Percentiles rank a stretch among this genome's conserved stretches.
phyloP scores from a whole-genome alignment of 2,888 invertebrate genomes.

The Netelia inedita region DNA sequence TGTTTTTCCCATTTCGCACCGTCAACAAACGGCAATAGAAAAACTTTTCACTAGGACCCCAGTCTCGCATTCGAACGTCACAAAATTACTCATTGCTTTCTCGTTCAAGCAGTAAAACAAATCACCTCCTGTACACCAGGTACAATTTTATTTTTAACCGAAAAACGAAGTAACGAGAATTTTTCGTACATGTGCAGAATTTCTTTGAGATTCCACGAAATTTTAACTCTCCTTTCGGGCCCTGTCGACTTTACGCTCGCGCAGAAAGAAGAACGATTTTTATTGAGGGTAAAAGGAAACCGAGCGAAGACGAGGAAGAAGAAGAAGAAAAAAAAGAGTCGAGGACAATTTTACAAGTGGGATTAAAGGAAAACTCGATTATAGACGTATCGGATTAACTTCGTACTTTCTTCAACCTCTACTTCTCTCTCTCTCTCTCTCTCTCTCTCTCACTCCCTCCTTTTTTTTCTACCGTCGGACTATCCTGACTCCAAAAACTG shows the following conservation, averaged over 20 bases:
- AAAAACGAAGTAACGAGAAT: conserved; percentile 20
- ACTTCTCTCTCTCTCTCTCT: conserved; percentile 13
- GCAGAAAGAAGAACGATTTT: conserved; percentile 59
- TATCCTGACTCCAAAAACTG: conserved; percentile 73
- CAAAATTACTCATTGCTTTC: conserved; percentile 29
- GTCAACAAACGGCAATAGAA: neutral
- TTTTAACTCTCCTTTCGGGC: conserved; percentile 36
- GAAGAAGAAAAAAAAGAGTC: conserved; percentile 60
- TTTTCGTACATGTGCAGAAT: conserved; percentile 16
- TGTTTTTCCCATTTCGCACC: conserved; percentile 5
- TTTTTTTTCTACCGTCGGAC: conserved; percentile 7
- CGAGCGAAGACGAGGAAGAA: conserved; percentile 31
- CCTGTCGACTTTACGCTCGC: neutral
- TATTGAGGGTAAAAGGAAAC: conserved; percentile 62
- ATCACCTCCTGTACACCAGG: conserved; percentile 59
- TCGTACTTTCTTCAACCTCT: conserved; percentile 53
- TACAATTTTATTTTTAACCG: conserved; percentile 62
- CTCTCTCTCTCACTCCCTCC: conserved; percentile 10
- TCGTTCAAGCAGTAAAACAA: conserved; percentile 44
- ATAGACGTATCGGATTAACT: conserved; percentile 79
- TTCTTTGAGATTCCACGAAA: conserved; percentile 26
- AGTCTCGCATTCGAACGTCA: neutral
- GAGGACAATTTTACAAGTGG: conserved; percentile 70
- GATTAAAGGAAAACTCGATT: conserved; percentile 77
- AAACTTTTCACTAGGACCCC: neutral